Evolutionary conservation across 2,888 invertebrate species (phyloP), one percentile per base, ranked within the genome.

Genomic region (Sinopyrophorus schimmeli): DNA sequence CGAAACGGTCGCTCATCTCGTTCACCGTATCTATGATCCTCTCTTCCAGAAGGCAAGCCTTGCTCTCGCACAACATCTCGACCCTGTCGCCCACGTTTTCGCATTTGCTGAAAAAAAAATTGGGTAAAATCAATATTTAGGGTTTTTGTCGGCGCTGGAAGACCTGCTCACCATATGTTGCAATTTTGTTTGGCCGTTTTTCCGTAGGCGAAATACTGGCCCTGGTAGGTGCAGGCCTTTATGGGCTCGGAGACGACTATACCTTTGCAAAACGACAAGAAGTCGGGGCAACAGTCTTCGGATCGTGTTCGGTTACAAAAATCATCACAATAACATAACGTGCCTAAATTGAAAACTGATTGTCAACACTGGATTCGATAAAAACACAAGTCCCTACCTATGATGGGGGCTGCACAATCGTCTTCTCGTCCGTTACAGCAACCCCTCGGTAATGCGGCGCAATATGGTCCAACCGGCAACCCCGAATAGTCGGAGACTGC

Each of bases 271-370:
- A 82, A 81, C 1, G 80, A 76, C 70, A 80, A 82, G 70, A 86
- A 97, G 73, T 97, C 97, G 0, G 96, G 96, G 66, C 96, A 97
- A 70, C 96, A 97, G 70, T 96, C 96, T 59, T 85, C 84, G 21
- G 80, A 78, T 5, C 75, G 70, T 0, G 80, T 80, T 18, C 87
- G 76, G 68, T 90, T 86, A 75, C 96, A 96, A 74, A 95, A 96
- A 58, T 88, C 80, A 72, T 97, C 97, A 72, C 97, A 97, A 73
- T 97, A 97, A 73, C 97, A 97, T 7, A 88, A 71, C 0, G 93
- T 92, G 52, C 82, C 92, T 86, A 65, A 9, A 21, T 21, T n/a
- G 5, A 2, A 2, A 27, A 2, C 9, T 5, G 2, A 27, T 3
- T 16, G 16, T 6, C 5, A 15, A 2, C 16, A 40, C 35, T 14